Base-by-base conservation (phyloP, 2,797 vertebrate genomes). In the Moxostoma hubbsi region DNA sequence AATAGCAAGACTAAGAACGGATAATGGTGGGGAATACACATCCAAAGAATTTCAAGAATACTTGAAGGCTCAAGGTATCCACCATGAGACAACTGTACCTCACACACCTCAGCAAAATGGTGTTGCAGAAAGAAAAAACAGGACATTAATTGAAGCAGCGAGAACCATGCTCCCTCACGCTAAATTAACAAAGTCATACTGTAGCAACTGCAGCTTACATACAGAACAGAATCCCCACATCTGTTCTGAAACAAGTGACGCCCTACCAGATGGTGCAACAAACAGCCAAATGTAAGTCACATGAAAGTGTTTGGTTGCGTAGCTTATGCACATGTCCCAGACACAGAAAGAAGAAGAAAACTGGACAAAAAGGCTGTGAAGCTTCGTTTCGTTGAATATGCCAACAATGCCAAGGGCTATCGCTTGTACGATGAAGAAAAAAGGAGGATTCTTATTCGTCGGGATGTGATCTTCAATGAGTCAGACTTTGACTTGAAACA, bases 221-320 rank as follows among this genome's bases (percentile, higher is more conserved):
- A 64, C 82, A 86, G 82, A 86, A 86, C 9, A 53, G 50, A 8
- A 5, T 87, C 11, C 79, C 85, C 15, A 87, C 87, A 64, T 85
- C 83, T 73, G 9, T 51, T 3, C 45, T 85, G 13, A 87, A 84
- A n/a, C 0, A 79, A 62, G 73, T 62, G 24, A 82, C 74, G 2
- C 79, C 79, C 6, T 87, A 86, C 4, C 7, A 86, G 51, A 83
- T 84, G 85, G 73, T 54, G n/a, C 66, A 72, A 63, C 0, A 85
- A 81, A 77, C 85, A 78, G 5, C 70, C 81, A 0, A 59, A 86
- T 2, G 15, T 86, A 12, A 89, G 86, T 81, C 79, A 83, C 65
- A 80, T 84, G 67, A 85, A 5, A 54, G 81, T 86, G 12, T 87
- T 85, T 84, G 82, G 83, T 0, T 88, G 85, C 58, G 16, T 84